Evolutionary conservation across 2,888 invertebrate species (phyloP).

Genomic region (Clepsis dumicolana): DNA sequence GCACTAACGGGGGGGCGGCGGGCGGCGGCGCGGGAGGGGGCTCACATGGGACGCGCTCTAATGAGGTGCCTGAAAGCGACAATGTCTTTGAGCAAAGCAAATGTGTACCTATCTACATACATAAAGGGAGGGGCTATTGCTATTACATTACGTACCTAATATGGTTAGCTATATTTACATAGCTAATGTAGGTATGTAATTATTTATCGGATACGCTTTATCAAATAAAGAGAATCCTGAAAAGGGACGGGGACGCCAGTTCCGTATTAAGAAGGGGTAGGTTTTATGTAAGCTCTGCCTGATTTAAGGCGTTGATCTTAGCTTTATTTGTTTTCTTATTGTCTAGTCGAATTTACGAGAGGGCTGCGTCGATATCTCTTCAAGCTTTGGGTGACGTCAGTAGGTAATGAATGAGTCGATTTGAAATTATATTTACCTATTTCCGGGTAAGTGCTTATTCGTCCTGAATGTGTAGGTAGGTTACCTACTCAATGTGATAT

Average conservation of each 20-base stretch:
- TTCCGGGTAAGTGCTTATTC: background rate
- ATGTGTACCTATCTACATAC: slow-evolving; percentile 82
- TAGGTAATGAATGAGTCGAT: background rate
- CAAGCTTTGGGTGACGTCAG: background rate
- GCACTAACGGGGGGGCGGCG: slow-evolving; percentile 49
- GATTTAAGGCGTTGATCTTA: slow-evolving; percentile 25
- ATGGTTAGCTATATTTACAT: slow-evolving; percentile 48
- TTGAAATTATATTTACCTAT: background rate
- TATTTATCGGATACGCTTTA: slow-evolving; percentile 40
- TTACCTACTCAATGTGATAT: background rate
- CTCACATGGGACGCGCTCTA: slow-evolving; percentile 86
- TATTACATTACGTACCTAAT: slow-evolving; percentile 57
- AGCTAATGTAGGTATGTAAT: slow-evolving; percentile 41
- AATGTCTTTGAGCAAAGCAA: slow-evolving; percentile 86
- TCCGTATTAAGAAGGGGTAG: slow-evolving; percentile 29
- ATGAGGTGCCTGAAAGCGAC: slow-evolving; percentile 87
- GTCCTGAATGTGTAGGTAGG: background rate
- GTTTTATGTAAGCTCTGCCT: slow-evolving; percentile 14
- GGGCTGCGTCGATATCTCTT: background rate
- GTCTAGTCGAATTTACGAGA: slow-evolving; percentile 20
- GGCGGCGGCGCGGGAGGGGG: slow-evolving; percentile 63
- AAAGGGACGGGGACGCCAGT: slow-evolving; percentile 16
- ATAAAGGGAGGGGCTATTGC: slow-evolving; percentile 67
- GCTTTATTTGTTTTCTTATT: slow-evolving; percentile 33
- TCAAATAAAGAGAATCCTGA: slow-evolving; percentile 31